Conservation (phyloP, 2,113 vertebrate genomes). For the Propithecus coquereli region DNA sequence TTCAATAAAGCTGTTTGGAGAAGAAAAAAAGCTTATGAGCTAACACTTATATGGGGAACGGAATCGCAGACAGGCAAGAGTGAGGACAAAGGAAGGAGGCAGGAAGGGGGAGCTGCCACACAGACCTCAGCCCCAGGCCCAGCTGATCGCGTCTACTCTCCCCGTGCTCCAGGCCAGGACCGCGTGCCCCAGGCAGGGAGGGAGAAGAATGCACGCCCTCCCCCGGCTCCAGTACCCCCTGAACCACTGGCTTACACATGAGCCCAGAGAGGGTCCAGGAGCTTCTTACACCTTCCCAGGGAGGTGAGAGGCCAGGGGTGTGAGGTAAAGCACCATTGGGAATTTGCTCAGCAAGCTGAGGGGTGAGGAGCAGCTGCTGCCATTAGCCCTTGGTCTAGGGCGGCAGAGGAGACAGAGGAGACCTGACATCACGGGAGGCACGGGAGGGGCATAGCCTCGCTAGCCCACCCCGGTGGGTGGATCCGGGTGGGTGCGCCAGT, state of each 20-base stretch:
- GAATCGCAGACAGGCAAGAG: not conserved
- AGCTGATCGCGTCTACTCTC: too few relatives aligned
- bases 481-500: rapidly evolving
- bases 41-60: not conserved
- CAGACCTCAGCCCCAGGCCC: rapidly evolving
- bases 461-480: rapidly evolving
- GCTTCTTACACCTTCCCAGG: not conserved
- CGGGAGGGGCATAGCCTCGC: rapidly evolving
- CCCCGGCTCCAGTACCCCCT: not conserved
- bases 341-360: not conserved
- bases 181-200: not conserved
- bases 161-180: too few relatives aligned
- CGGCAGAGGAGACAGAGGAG: not conserved
- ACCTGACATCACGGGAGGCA: rapidly evolving
- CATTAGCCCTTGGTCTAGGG: not conserved
- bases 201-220: not conserved
- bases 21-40: not conserved
- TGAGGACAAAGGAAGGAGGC: not conserved
- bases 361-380: too few relatives aligned
- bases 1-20: not conserved
- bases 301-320: not conserved
- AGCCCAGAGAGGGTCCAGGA: not conserved
- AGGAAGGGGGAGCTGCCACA: rapidly evolving
- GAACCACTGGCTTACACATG: rapidly evolving
- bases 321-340: rapidly evolving